phyloP scores from a whole-genome alignment of 2,888 invertebrate genomes.

The Pseudococcus longispinus region DNA sequence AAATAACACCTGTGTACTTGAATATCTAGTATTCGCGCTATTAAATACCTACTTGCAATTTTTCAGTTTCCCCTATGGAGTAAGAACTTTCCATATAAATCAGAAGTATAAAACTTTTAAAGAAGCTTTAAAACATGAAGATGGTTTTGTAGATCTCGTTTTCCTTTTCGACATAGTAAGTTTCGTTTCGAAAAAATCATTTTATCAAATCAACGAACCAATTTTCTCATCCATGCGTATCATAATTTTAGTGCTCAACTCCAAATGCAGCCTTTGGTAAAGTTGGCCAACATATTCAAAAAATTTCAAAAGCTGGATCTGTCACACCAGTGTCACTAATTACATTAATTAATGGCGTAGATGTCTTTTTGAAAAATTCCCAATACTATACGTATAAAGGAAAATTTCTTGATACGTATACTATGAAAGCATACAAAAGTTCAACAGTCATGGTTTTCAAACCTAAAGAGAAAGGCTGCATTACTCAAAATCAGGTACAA shows the following conservation, averaged over 20 bases:
- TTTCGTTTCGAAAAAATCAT: neutral
- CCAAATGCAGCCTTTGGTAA: neutral
- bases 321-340: neutral
- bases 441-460: neutral
- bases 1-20: too few relatives aligned
- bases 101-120: neutral
- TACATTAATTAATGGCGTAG: neutral
- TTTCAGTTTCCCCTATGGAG: neutral
- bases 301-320: neutral
- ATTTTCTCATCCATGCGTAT: too few relatives aligned
- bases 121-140: neutral
- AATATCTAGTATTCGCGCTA: neutral
- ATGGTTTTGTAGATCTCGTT: neutral
- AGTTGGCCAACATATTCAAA: neutral
- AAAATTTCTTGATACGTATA: neutral
- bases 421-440: neutral
- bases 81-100: neutral
- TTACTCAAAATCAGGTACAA: neutral
- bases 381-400: neutral
- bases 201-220: too few relatives aligned
- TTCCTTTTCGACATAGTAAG: neutral
- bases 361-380: neutral
- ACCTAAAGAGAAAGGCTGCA: neutral
- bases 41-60: neutral
- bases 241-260: neutral